Evolutionary conservation across 2,113 vertebrate genomes (phyloP).

Genomic region (Mobula hypostoma): DNA sequence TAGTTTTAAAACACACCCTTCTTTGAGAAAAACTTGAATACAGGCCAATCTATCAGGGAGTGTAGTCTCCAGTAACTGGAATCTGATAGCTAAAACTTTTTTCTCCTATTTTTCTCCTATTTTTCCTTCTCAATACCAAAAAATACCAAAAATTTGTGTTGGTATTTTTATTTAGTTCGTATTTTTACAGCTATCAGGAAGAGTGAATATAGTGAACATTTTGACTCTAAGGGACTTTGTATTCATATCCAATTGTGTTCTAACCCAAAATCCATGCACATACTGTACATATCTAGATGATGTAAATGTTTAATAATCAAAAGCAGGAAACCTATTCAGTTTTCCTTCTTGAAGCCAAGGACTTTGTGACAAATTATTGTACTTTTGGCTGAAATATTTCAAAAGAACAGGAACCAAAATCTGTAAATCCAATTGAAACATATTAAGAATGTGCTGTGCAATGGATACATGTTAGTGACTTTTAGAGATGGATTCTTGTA

Average conservation of each 20-base stretch:
- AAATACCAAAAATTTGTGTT: neutral
- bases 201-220: neutral
- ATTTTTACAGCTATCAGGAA: neutral
- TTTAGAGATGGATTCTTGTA: no score
- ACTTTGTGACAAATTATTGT: neutral
- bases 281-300: neutral
- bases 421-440: no score
- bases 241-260: neutral
- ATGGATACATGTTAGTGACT: no score
- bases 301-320: neutral
- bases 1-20: conserved; percentile 26
- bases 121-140: neutral
- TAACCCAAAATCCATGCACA: neutral
- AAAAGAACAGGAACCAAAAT: neutral
- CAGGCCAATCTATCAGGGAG: neutral
- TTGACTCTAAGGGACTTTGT: neutral
- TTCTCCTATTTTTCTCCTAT: neutral
- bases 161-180: neutral
- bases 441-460: no score
- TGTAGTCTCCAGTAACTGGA: conserved; percentile 26
- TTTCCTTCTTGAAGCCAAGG: neutral
- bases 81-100: neutral
- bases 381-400: neutral
- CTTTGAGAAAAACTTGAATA: conserved; percentile 36
- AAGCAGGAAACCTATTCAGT: neutral